Evolutionary conservation across 2,113 vertebrate genomes (phyloP), one percentile per base, ranked within the genome.

Genomic region (Xiphias gladius): DNA sequence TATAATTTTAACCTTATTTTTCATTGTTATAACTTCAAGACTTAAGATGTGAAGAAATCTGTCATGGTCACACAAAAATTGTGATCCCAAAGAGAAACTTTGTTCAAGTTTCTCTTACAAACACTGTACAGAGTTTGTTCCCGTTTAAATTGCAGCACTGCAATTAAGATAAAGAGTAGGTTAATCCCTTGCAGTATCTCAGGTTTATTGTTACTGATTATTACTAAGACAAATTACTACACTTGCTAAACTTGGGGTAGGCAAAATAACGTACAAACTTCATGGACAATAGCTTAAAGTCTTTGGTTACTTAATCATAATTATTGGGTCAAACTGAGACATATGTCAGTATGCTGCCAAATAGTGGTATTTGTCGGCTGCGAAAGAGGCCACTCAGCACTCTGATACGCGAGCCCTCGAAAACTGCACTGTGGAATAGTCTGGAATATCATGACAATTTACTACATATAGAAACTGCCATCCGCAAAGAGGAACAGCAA

Each of bases 401-500:
- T 85, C 55, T 62, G 19, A 70, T 19, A 55, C 54, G 32, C 0
- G 0, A 32, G 26, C 41, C 20, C 24, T 26, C 14, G 0, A 64
- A 62, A 73, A 12, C 26, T 48, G 11, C 10, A 59, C 11, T 1
- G 28, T 19, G 39, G 7, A 50, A 24, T 2, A 1, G 54, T 24
- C 22, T 57, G 7, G 5, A 65, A 71, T 32, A 30, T 4, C 16
- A 43, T 3, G 79, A 43, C 13, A 67, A 59, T 17, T 59, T 54
- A 39, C 19, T 22, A 20, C n/a, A 13, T 6, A 32, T 19, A 48
- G 19, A 69, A 8, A 48, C 8, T 8, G 17, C 17, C 72, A 17
- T 52, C 55, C 35, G 35, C 52, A 80, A 76, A 82, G 61, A 66
- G 76, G 80, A 90, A 88, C 66, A 69, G n/a, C 39, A 20, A 52